Evolutionary conservation across 2,888 invertebrate genomes (phyloP), one percentile per base, ranked within the genome.

Genomic region (Rapana venosa): DNA sequence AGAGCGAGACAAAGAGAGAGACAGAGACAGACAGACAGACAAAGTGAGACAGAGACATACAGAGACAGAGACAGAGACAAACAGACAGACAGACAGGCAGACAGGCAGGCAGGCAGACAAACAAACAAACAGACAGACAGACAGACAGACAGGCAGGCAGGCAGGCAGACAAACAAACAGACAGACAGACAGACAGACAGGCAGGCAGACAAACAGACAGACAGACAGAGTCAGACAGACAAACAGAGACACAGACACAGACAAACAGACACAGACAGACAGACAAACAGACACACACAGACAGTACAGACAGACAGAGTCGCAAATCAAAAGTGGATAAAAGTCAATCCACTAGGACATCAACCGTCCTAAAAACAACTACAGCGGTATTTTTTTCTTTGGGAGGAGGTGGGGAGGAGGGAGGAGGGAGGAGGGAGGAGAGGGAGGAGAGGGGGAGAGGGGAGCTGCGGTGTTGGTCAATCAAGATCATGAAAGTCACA

Each of bases 21-120:
- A 79, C 5, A 79, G 4, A 79, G 30, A 79, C 79, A 79, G n/a
- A 79, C 79, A 79, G n/a, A 79, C 79, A 79, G n/a, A 79, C 79
- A 79, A 2, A 79, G 47, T 8, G 47, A 47, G 47, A 8, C 4
- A 47, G 47, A 47, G 47, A 47, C 47, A 47, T 2, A 47, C 47
- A 47, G 47, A 47, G 47, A 2, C 15, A 79, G n/a, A 79, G 26
- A 13, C 66, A 66, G 20, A 66, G 20, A 66, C 66, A 66, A 2
- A 66, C 66, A 66, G 20, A 66, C 6, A 66, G 15, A 79, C 2
- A 22, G 15, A 15, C n/a, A n/a, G n/a, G n/a, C n/a, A n/a, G n/a
- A n/a, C n/a, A n/a, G n/a, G n/a, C n/a, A n/a, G n/a, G n/a, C n/a
- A n/a, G n/a, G n/a, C n/a, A 79, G n/a, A 79, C 79, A 79, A 4